Percentiles rank a stretch among this genome's conserved stretches.
Evolutionary conservation across 23 tunicate genomes (phyloP).

Genomic region (Styela plicata): DNA sequence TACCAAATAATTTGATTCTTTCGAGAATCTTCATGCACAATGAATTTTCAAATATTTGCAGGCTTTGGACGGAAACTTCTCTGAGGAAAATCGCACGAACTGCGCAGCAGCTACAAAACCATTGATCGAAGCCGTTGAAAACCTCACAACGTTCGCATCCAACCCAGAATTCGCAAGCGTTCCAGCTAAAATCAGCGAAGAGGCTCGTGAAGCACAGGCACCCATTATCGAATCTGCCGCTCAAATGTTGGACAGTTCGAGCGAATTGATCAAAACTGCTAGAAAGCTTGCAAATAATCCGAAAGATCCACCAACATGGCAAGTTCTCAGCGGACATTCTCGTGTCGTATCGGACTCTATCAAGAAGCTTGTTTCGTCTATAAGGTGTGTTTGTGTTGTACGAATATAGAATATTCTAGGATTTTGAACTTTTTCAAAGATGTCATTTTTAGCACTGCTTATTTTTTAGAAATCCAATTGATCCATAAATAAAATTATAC

Average conservation of each 20-base stretch:
- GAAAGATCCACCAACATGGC: conserved; percentile 97
- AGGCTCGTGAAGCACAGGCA: conserved; percentile 81
- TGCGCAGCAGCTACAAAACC: conserved; percentile 73
- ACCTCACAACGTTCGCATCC: conserved; percentile 80
- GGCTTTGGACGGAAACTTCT: conserved; percentile 78
- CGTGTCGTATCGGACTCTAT: conserved; percentile 93
- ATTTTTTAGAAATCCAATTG: too few relatives aligned
- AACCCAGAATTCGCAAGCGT: conserved; percentile 92
- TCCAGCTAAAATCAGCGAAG: conserved; percentile 85
- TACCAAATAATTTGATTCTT: too few relatives aligned
- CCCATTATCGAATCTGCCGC: conserved; percentile 91
- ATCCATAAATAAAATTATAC: too few relatives aligned
- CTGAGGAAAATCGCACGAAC: conserved; percentile 54
- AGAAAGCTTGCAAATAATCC: conserved; percentile 84
- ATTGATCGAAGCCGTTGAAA: conserved; percentile 75
- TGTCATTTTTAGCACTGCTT: too few relatives aligned
- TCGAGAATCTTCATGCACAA: too few relatives aligned
- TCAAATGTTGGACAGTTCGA: conserved; percentile 90
- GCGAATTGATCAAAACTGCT: conserved; percentile 84
- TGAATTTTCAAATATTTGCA: too few relatives aligned
- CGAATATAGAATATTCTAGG: too few relatives aligned
- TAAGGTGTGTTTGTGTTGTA: too few relatives aligned
- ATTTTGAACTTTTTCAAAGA: too few relatives aligned
- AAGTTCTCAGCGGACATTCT: conserved; percentile 91
- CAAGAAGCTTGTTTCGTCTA: conserved; percentile 87